phyloP scores from a whole-genome alignment of 1,140 invertebrate genomes.

The Drosophila lacteicornis region DNA sequence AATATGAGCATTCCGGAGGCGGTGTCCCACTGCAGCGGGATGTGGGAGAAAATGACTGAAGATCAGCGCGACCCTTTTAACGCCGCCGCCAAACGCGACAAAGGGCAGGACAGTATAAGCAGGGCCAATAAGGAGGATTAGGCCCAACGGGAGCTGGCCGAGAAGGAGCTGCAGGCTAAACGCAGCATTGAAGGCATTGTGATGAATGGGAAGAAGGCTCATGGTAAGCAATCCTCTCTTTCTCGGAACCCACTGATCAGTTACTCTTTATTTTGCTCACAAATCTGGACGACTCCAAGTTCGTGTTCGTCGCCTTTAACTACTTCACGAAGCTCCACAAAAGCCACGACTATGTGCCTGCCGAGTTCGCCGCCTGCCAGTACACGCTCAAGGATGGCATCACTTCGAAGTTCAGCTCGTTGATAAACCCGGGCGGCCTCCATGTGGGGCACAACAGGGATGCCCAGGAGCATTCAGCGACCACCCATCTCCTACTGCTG shows the following conservation, averaged over 20 bases:
- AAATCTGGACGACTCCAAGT: conserved; percentile 58
- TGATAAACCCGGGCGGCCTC: conserved; percentile 63
- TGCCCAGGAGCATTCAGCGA: conserved; percentile 40
- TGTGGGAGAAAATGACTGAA: conserved; percentile 58
- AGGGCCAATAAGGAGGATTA: conserved; percentile 15
- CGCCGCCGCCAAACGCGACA: conserved; percentile 12
- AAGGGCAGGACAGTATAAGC: neutral
- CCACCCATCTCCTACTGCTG: conserved; percentile 65
- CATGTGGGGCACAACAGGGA: conserved; percentile 60
- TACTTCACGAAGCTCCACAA: conserved; percentile 64
- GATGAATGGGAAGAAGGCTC: conserved; percentile 9
- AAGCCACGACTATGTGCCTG: conserved; percentile 62
- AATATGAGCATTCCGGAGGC: conserved; percentile 22
- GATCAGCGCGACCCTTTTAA: conserved; percentile 46
- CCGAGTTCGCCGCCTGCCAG: conserved; percentile 65
- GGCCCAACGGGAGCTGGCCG: conserved; percentile 19
- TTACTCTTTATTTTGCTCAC: too few relatives aligned
- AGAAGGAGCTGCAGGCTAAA: conserved; percentile 38
- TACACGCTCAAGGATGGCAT: conserved; percentile 63
- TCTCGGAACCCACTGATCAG: neutral
- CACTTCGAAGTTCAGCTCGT: conserved; percentile 48
- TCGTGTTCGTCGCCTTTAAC: conserved; percentile 69
- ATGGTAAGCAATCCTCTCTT: conserved; percentile 33
- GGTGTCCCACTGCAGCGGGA: conserved; percentile 17
- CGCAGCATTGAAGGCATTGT: conserved; percentile 58